A percentile compares a stretch with the other conserved stretches of the same genome.
These are phyloP conservation scores for Orussus abietinus DNA, from an alignment of 1,140 invertebrate species.

Conservation along the genomic window DNA sequence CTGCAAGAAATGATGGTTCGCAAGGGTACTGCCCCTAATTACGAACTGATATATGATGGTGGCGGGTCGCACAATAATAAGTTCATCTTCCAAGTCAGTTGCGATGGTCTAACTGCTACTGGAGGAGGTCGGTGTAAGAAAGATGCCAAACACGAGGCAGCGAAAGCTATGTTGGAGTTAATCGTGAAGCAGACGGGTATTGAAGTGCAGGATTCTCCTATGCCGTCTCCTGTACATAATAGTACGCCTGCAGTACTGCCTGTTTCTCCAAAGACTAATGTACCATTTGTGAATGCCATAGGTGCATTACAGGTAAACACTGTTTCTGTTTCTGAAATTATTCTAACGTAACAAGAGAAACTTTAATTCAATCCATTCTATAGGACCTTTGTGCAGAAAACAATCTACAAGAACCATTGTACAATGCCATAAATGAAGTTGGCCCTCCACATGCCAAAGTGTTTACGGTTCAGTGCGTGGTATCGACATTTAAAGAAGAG, in stretches of 20 bases:
- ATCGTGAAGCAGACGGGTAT: too few species aligned
- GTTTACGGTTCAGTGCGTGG: slow-evolving; percentile 65
- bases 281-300: slow-evolving; percentile 41
- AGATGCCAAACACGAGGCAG: slow-evolving; percentile 68
- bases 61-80: slow-evolving; percentile 68
- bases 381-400: slow-evolving; percentile 61
- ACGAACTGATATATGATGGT: slow-evolving; percentile 66
- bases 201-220: slow-evolving; percentile 35
- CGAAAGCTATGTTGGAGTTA: slow-evolving; percentile 56
- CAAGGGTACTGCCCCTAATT: slow-evolving; percentile 60
- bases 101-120: slow-evolving; percentile 44
- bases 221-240: slow-evolving; percentile 31
- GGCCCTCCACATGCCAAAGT: slow-evolving; percentile 69
- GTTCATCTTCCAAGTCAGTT: slow-evolving; percentile 62
- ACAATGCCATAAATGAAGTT: slow-evolving; percentile 61
- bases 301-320: slow-evolving; percentile 38
- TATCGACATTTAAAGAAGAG: slow-evolving; percentile 58
- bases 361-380: slow-evolving; percentile 18
- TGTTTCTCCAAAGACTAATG: slow-evolving; percentile 16
- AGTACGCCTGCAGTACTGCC: slow-evolving; percentile 21
- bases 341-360: too few species aligned
- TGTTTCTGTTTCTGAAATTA: slow-evolving; percentile 12
- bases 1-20: slow-evolving; percentile 70
- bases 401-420: slow-evolving; percentile 61
- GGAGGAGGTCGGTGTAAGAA: slow-evolving; percentile 66